These are phyloP conservation scores for Leptocoma aspasia DNA, from an alignment of 2,113 vertebrate genomes.

Conservation along the genomic window DNA sequence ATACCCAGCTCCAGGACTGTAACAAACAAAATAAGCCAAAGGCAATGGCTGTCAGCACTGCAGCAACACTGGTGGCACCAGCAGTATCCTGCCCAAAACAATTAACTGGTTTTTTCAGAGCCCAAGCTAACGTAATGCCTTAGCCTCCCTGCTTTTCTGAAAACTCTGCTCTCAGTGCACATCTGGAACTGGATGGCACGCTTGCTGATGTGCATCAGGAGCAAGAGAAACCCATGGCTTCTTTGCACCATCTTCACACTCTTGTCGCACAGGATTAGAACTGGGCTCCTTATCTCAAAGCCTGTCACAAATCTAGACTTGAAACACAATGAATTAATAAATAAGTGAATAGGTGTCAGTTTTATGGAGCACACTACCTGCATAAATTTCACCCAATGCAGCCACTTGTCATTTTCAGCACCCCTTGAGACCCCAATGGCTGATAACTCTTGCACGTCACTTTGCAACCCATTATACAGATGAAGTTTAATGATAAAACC, in stretches of 20 bases:
- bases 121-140: not conserved
- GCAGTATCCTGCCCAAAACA: not conserved
- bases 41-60: not conserved
- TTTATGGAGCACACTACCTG: conserved; percentile 13
- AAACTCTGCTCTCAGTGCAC: not conserved
- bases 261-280: accelerated
- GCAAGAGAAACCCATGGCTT: not conserved
- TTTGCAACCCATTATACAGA: conserved; percentile 32
- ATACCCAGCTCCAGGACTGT: not conserved
- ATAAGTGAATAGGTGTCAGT: conserved; percentile 26
- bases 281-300: not conserved
- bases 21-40: not conserved
- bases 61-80: not conserved
- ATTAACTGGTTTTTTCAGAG: not conserved
- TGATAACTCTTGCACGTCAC: not conserved
- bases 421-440: conserved; percentile 4
- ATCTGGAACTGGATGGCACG: not conserved
- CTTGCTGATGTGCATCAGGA: not conserved
- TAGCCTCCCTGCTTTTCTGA: not conserved
- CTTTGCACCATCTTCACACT: not conserved
- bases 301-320: conserved; percentile 37
- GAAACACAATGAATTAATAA: conserved; percentile 54
- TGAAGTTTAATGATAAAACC: conserved; percentile 17
- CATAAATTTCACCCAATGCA: conserved; percentile 23
- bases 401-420: conserved; percentile 23